Evolutionary conservation across 2,797 vertebrate species (phyloP).

Genomic region (Pogonophryne albipinna): DNA sequence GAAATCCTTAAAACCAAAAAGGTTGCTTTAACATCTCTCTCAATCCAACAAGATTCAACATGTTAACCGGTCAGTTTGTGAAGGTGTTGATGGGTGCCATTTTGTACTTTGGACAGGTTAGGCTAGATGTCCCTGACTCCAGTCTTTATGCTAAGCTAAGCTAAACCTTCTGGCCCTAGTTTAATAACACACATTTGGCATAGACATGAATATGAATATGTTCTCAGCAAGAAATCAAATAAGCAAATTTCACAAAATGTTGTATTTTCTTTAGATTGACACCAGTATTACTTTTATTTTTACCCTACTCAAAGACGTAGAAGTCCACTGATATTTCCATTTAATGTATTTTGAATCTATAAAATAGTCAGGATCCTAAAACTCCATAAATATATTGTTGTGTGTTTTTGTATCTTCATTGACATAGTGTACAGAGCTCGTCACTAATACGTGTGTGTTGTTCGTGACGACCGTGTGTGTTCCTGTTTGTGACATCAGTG

Average conservation of each 20-base stretch:
- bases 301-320: neutral
- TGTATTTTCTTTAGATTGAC: neutral
- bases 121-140: neutral
- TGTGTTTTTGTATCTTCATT: neutral
- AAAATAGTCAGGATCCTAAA: neutral
- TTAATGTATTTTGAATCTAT: neutral
- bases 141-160: neutral
- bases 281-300: neutral
- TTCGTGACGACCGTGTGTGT: constrained; percentile 37
- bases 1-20: neutral
- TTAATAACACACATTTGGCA: neutral
- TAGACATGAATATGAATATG: neutral
- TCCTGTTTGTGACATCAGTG: constrained; percentile 5
- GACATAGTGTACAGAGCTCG: neutral
- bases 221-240: neutral
- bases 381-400: neutral
- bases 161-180: neutral
- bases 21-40: neutral
- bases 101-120: neutral
- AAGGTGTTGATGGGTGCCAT: neutral
- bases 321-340: neutral
- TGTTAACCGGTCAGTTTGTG: neutral
- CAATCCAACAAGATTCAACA: no score
- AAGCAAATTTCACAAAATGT: neutral
- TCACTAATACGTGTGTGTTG: constrained; percentile 28